phyloP scores from a whole-genome alignment of 2,797 vertebrate genomes.

The Semaprochilodus insignis region DNA sequence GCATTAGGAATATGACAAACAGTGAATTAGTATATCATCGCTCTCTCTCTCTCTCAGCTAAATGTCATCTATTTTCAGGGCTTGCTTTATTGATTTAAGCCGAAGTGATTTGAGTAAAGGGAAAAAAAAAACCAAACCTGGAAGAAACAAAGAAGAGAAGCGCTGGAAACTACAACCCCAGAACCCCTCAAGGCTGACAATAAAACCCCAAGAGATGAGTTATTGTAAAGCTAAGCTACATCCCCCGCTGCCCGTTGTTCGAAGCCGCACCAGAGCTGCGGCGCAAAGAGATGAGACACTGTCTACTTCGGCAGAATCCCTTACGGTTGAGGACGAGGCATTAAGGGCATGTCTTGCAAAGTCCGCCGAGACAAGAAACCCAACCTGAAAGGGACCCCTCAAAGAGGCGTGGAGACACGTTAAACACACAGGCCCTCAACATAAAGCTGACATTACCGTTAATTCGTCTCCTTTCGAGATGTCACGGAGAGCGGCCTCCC shows the following conservation, averaged over 20 bases:
- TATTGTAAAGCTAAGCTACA: background rate
- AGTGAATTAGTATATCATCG: background rate
- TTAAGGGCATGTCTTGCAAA: background rate
- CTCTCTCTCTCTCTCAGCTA: too few relatives aligned
- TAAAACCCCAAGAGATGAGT: background rate
- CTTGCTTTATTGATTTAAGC: background rate
- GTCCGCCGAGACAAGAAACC: background rate
- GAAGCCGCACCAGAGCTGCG: background rate
- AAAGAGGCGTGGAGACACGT: background rate
- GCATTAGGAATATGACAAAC: too few relatives aligned
- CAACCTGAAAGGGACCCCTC: background rate
- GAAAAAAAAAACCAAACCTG: too few relatives aligned
- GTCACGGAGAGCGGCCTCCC: constrained; percentile 1
- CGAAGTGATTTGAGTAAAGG: background rate
- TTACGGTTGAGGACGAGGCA: background rate
- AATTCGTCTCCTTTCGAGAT: background rate
- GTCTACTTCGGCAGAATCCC: background rate
- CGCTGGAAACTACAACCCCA: too few relatives aligned
- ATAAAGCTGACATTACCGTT: constrained; percentile 15
- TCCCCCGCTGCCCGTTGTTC: background rate
- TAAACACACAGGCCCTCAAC: background rate
- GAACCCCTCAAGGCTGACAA: background rate
- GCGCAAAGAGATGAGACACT: background rate
- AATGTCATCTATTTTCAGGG: background rate
- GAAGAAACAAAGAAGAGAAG: background rate